Base-by-base conservation (phyloP, 2,888 invertebrate species). In the Laothoe populi region DNA sequence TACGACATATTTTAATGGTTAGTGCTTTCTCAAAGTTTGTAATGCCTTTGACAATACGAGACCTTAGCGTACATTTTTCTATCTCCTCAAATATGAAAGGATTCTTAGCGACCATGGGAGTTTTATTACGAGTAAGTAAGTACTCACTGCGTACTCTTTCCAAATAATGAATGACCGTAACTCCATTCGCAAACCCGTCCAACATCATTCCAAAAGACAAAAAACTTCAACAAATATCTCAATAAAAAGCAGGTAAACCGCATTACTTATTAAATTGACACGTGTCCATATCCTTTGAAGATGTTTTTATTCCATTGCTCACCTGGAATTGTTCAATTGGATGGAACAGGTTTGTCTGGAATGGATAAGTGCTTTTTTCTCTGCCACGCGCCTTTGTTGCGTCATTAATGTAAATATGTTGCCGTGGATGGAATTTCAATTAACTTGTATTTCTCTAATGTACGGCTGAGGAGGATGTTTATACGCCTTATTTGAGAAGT, bases 181-280 rank as follows among this genome's bases (percentile, higher is more conserved):
- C 44, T 19, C 44, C 44, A 44, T 4, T 31, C n/a, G 16, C n/a
- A 42, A n/a, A n/a, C 19, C 19, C 10, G 44, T 7, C 7, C 44
- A 44, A 16, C 45, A 45, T 23, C 46, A 46, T 13, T 23, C 8
- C 19, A 44, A 24, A n/a, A n/a, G n/a, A n/a, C n/a, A n/a, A n/a
- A n/a, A 46, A 11, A 45, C 24, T 5, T 16, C 0, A 46, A 19
- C 11, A 10, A 46, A 19, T 21, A 10, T 44, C 44, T 1, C n/a
- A 21, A 21, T 11, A 53, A 53, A 53, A 35, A 53, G 53, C 35
- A 11, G 53, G 10, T 35, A 66, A 48, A 35, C 64, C 21, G 23
- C 60, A 64, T 26, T 46, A 49, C 64, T 67, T 63, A 46, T 65
- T 57, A 61, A 63, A 58, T 35, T 63, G 61, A 13, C 45, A 64